Evolutionary conservation across 2,888 invertebrate genomes (phyloP).

Genomic region (Lampropteryx suffumata): DNA sequence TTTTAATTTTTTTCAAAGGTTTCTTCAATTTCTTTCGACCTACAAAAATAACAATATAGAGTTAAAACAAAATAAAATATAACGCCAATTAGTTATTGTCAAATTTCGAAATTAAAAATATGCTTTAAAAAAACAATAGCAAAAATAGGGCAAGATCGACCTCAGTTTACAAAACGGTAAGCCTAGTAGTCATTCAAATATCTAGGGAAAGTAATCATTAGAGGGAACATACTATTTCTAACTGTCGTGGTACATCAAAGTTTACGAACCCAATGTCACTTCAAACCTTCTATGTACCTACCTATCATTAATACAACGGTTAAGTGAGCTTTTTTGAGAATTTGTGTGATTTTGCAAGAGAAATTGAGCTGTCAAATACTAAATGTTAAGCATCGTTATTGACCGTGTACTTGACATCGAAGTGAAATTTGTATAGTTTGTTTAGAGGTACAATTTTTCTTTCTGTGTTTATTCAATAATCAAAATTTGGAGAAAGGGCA

Average conservation of each 20-base stretch:
- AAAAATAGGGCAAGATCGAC: too few species aligned
- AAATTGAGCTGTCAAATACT: too few species aligned
- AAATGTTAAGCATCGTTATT: too few species aligned
- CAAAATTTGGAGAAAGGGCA: slow-evolving; percentile 11
- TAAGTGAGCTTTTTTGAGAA: too few species aligned
- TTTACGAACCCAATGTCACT: slow-evolving; percentile 4
- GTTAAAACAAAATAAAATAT: slow-evolving; percentile 8
- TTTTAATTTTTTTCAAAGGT: slow-evolving; percentile 26
- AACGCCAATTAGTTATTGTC: neutral
- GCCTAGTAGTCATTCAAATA: slow-evolving; percentile 8
- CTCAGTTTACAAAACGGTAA: neutral
- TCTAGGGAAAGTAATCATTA: slow-evolving; percentile 14
- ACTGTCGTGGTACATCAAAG: slow-evolving; percentile 14
- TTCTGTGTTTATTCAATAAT: slow-evolving; percentile 16
- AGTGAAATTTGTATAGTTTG: neutral
- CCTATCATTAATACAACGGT: neutral
- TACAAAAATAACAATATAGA: slow-evolving; percentile 19
- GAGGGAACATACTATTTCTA: slow-evolving; percentile 5
- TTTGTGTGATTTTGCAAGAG: too few species aligned
- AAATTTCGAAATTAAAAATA: too few species aligned
- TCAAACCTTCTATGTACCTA: neutral
- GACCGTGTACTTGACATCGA: neutral
- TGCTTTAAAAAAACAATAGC: too few species aligned
- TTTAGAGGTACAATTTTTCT: slow-evolving; percentile 15
- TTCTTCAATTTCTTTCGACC: slow-evolving; percentile 26